Evolutionary conservation across 2,888 invertebrate species (phyloP).

Genomic region (Actias luna): DNA sequence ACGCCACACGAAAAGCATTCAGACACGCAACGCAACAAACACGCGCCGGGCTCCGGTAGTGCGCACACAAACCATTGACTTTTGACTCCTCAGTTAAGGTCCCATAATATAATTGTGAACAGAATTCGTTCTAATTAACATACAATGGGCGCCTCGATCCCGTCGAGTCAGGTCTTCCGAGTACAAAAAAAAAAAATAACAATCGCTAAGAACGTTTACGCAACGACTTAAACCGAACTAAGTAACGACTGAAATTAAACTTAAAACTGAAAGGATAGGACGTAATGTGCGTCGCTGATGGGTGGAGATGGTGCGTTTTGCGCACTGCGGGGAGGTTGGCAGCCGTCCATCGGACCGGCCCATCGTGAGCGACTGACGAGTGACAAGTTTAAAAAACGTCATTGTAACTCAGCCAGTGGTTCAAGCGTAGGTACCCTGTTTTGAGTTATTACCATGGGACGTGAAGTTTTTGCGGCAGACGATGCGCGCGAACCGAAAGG

Average conservation of each 20-base stretch:
- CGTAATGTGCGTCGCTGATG: slow-evolving; percentile 1
- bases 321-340: slow-evolving; percentile 58
- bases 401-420: slow-evolving; percentile 69
- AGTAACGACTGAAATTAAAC: slow-evolving; percentile 29
- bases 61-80: slow-evolving; percentile 70
- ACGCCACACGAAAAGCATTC: slow-evolving; percentile 1
- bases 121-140: slow-evolving; percentile 79
- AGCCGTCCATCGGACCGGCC: slow-evolving; percentile 76
- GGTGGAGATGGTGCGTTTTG: slow-evolving; percentile 33
- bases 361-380: slow-evolving; percentile 79
- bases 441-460: slow-evolving; percentile 69
- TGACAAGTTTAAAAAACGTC: slow-evolving; percentile 76
- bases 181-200: slow-evolving; percentile 76
- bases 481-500: not conserved
- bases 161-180: slow-evolving; percentile 77
- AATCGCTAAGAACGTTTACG: slow-evolving; percentile 53
- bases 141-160: slow-evolving; percentile 78
- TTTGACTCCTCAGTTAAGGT: slow-evolving; percentile 79
- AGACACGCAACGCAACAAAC: slow-evolving; percentile 33
- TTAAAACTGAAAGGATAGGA: slow-evolving; percentile 24
- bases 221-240: slow-evolving; percentile 34
- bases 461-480: slow-evolving; percentile 40
- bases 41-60: slow-evolving; percentile 34
- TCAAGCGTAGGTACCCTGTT: slow-evolving; percentile 53
- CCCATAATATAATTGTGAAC: slow-evolving; percentile 82